Evolutionary conservation across 2,797 vertebrate species (phyloP), one percentile per base, ranked within the genome.

Genomic region (Nasua narica): DNA sequence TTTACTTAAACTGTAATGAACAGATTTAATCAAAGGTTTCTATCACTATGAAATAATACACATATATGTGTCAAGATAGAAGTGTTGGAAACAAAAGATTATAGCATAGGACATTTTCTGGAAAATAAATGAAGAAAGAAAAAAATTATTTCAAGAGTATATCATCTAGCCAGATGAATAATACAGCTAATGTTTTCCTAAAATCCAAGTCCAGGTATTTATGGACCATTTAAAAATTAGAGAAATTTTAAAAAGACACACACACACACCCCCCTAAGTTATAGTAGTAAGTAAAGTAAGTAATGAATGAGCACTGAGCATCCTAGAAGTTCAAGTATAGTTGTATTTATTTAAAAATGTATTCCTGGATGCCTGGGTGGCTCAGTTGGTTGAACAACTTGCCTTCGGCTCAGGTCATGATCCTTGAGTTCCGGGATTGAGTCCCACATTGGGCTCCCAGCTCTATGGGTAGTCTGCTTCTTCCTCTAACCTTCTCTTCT

Each of bases 71-170:
- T 85, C 11, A 50, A 13, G 13, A 19, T 29, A 5, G 43, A 60
- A 18, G 25, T 89, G 32, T 82, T 65, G 32, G 18, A 91, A 67
- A 43, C 29, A 87, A 52, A 52, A 58, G 69, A 37, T 91, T 56
- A 56, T 19, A 78, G 13, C 37, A 1, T 83, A 79, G 5, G 18
- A 32, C 2, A 35, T 89, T 88, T 91, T 91, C 90, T 90, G 19
- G 40, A 78, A 94, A 25, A 54, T 77, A 65, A 84, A 85, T 56
- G 43, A 81, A 83, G 29, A 74, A 78, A 89, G 11, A 48, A 86
- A 85, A 91, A 91, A 77, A 37, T 72, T 5, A 35, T 62, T 77
- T 4, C 4, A 62, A 67, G 9, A 5, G 4, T 46, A 23, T 2
- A 46, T 7, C 16, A 2, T 54, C 3, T 74, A 60, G 46, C 48